Conservation (phyloP, 2,888 invertebrate genomes). For the Lycophotia porphyrea region DNA sequence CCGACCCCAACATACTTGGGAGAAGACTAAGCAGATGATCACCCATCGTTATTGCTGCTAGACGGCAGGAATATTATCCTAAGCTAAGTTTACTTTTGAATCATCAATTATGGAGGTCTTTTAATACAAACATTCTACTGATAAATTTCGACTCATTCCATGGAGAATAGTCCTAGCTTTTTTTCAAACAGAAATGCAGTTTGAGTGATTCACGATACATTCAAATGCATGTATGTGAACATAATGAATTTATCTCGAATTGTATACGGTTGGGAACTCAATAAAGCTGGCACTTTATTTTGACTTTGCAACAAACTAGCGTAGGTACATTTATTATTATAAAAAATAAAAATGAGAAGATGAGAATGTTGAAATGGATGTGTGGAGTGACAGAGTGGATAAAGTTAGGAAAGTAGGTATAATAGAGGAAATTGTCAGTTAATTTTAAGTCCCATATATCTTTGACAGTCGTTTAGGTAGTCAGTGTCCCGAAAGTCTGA, state of each 20-base stretch:
- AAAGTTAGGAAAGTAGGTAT: too few relatives aligned
- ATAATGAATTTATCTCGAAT: conserved; percentile 18
- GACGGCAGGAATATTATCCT: not conserved
- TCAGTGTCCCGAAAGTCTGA: too few relatives aligned
- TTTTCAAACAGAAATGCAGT: not conserved
- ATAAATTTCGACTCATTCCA: not conserved
- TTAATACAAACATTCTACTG: not conserved
- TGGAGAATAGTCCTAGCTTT: not conserved
- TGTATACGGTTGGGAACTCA: not conserved
- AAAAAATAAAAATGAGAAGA: not conserved
- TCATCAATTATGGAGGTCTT: not conserved
- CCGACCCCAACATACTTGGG: too few relatives aligned
- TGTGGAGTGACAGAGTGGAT: not conserved
- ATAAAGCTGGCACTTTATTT: conserved; percentile 13
- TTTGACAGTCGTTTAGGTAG: too few relatives aligned
- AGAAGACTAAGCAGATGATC: too few relatives aligned
- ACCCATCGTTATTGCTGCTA: not conserved
- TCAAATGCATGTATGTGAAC: conserved; percentile 8
- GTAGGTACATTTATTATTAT: too few relatives aligned
- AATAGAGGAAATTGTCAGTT: too few relatives aligned
- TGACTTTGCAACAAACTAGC: not conserved
- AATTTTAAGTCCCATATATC: too few relatives aligned
- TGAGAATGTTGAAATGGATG: not conserved
- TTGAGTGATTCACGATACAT: conserved; percentile 14
- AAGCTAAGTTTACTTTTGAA: not conserved